Conservation (phyloP, 2,113 vertebrate genomes). For the Hystrix cristata region DNA sequence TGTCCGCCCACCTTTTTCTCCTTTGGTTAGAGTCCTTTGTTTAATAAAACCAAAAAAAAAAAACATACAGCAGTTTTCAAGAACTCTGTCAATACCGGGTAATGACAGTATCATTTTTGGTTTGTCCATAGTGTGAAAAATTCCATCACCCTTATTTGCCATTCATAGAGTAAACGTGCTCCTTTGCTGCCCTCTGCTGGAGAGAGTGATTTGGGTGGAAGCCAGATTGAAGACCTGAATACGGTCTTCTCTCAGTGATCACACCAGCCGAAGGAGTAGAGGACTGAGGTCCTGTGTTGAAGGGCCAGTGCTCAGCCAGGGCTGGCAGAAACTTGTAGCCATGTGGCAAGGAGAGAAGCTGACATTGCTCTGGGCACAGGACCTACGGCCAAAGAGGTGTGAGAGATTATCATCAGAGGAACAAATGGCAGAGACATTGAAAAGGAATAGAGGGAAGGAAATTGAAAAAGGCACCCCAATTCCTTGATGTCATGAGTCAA, state of each 20-base stretch:
- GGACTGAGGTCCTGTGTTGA: no score
- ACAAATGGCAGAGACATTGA: neutral
- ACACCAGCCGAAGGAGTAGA: neutral
- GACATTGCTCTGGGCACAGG: neutral
- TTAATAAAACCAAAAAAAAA: neutral
- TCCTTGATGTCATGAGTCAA: neutral
- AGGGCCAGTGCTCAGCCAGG: neutral
- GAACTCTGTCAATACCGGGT: neutral
- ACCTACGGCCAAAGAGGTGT: neutral
- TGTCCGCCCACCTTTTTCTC: neutral
- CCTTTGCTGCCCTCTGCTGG: slow-evolving; percentile 49
- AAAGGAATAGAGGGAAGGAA: neutral
- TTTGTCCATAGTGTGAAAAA: neutral
- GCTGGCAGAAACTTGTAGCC: neutral
- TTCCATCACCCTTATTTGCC: neutral
- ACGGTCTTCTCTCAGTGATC: neutral
- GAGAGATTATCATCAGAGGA: neutral
- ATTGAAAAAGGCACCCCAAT: neutral
- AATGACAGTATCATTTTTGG: neutral
- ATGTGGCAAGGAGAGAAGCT: neutral
- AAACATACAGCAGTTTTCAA: neutral
- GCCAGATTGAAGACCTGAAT: neutral
- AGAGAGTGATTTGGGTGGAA: neutral
- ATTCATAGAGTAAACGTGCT: neutral
- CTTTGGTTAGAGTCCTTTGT: neutral